A percentile compares a stretch with the other conserved stretches of the same genome.
These are phyloP conservation scores for Diacarnus erythraeanus DNA, from an alignment of 37 sponge, comb jelly and placozoan species.

Conservation along the genomic window DNA sequence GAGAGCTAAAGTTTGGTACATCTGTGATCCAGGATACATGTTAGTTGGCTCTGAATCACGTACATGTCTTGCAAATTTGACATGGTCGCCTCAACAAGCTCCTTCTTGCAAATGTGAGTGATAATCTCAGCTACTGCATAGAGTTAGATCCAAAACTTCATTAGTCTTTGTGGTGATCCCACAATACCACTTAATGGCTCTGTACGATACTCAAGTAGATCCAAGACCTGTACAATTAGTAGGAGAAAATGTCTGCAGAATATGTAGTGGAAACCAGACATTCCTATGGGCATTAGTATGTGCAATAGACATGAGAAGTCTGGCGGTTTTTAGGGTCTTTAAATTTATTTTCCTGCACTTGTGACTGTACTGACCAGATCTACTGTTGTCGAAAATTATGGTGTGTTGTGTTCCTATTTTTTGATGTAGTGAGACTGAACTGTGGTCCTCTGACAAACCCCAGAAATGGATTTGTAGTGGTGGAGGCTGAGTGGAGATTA, in stretches of 20 bases:
- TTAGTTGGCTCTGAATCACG: conserved; percentile 28
- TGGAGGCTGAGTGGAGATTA: background rate
- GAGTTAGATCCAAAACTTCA: no score
- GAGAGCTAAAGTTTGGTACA: conserved; percentile 38
- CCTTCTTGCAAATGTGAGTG: conserved; percentile 59
- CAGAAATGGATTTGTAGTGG: conserved; percentile 35
- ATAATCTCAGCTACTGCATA: background rate
- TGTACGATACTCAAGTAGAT: background rate
- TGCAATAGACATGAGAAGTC: no score
- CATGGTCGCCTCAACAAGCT: conserved; percentile 36
- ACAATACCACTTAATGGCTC: no score
- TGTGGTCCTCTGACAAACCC: conserved; percentile 26
- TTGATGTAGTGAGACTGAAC: no score
- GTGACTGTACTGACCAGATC: no score
- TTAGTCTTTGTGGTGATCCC: no score
- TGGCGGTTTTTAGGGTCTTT: no score
- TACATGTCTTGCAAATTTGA: conserved; percentile 33
- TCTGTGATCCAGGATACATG: conserved; percentile 44
- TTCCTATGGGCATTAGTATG: conserved; percentile 48
- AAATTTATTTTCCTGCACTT: no score
- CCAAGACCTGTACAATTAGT: background rate
- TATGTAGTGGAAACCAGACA: conserved; percentile 43
- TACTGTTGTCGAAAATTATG: no score
- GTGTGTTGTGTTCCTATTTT: no score
- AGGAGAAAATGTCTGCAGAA: conserved; percentile 21